A percentile compares a stretch with the other conserved stretches of the same genome.
Conservation (phyloP, 2,113 vertebrate species). For the Brienomyrus longianalis region DNA sequence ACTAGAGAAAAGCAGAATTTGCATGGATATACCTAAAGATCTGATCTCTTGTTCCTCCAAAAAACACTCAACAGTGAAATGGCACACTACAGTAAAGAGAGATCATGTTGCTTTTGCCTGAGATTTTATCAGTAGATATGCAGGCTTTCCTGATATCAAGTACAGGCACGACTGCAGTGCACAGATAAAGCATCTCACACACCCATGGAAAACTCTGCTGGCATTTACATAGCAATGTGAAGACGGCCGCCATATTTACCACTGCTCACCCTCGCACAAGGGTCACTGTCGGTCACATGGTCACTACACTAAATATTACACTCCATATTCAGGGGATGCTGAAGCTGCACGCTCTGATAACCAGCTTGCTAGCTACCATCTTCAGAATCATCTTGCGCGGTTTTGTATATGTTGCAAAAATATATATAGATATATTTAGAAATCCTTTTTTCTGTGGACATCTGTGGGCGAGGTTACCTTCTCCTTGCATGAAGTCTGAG, state of each 20-base stretch:
- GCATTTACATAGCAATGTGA: background rate
- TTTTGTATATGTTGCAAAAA: background rate
- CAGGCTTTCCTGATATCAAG: background rate
- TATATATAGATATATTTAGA: too few species aligned
- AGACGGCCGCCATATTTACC: background rate
- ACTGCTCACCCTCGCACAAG: background rate
- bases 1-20: background rate
- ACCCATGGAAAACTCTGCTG: too few species aligned
- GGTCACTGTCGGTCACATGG: background rate
- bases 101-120: background rate
- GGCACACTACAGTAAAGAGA: background rate
- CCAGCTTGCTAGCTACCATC: background rate
- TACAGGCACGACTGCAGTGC: too few species aligned
- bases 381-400: background rate
- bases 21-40: background rate
- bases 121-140: background rate
- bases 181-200: too few species aligned
- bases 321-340: background rate
- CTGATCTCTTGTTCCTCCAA: background rate
- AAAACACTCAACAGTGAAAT: background rate
- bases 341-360: background rate
- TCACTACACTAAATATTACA: background rate
- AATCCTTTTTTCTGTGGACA: background rate
- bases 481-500: conserved; percentile 62
- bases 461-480: conserved; percentile 46